Base-by-base conservation (phyloP, 2,797 vertebrate genomes). In the Lepilemur ruficaudatus region DNA sequence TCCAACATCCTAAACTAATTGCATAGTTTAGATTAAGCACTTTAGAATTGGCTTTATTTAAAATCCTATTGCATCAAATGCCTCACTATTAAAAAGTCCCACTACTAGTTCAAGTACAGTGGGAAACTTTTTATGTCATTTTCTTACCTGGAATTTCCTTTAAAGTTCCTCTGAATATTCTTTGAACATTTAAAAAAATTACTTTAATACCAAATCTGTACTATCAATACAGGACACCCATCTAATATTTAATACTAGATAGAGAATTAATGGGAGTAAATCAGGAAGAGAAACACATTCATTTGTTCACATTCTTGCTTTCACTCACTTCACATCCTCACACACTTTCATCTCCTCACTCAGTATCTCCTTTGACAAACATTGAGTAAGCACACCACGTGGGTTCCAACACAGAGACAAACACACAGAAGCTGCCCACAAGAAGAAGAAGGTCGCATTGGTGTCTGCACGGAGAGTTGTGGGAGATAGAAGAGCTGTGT, bases 1-100 rank as follows among this genome's bases (percentile, higher is more conserved):
- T 89, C 69, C 59, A 97, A 35, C 25, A 80, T 57, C 22, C 83
- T 80, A 91, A 82, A 73, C 57, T 96, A 95, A 96, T 93, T 96
- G 23, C 22, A 61, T 35, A 28, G 18, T 81, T 93, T 81, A 88
- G 8, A 96, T 85, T 81, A 94, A 92, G 41, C 13, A 83, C 25
- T 93, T 94, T 72, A 50, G 72, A 90, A 94, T 57, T 72, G 18
- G 46, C 23, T 90, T 30, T 91, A 43, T 85, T 94, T 93, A 92
- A 97, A 98, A 93, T 91, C 8, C 7, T 50, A 65, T 73, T 85
- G 43, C 80, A 28, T 78, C 81, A 92, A 85, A 92, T 75, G 6
- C 13, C 11, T 87, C 4, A 80, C 38, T 48, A 55, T 57, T 93
- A 92, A 94, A 78, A 43, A 91, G 25, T 25, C 43, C 15, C 15